Evolutionary conservation across 2,888 invertebrate species (phyloP).

Genomic region (Silvanus unidentatus): DNA sequence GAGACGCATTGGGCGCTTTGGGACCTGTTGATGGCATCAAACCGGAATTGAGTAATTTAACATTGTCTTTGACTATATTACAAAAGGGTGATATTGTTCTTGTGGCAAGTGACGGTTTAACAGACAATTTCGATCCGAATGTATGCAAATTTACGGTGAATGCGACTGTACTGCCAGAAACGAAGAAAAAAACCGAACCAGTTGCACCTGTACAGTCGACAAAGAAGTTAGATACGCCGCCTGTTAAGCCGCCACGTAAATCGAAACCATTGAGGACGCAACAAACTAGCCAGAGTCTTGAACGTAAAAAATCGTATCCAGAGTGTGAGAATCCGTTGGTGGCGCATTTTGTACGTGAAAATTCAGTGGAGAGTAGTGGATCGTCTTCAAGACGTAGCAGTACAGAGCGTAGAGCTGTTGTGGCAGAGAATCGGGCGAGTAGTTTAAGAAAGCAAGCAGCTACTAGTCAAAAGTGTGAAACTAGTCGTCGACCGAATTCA

Average conservation of each 20-base stretch:
- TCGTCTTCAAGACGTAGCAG: no score
- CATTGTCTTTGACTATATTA: conserved; percentile 74
- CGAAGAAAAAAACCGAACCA: background rate
- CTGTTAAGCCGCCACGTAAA: conserved; percentile 32
- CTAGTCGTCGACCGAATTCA: conserved; percentile 14
- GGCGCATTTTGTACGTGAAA: conserved; percentile 39
- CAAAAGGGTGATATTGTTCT: conserved; percentile 78
- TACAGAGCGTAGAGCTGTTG: conserved; percentile 3
- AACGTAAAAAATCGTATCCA: conserved; percentile 1
- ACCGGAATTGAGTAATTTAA: conserved; percentile 82
- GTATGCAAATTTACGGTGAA: conserved; percentile 76
- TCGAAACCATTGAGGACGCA: conserved; percentile 36
- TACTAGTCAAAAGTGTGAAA: conserved; percentile 21
- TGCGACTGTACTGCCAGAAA: conserved; percentile 17
- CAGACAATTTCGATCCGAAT: conserved; percentile 88
- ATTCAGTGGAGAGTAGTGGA: conserved; percentile 27
- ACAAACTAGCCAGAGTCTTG: background rate
- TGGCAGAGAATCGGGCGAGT: conserved; percentile 28
- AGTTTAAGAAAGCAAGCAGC: conserved; percentile 24
- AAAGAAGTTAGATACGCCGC: conserved; percentile 21
- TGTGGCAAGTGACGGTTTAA: conserved; percentile 83
- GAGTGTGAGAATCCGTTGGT: conserved; percentile 34
- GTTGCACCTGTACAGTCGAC: conserved; percentile 12
- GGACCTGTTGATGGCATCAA: conserved; percentile 81
- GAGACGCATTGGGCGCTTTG: conserved; percentile 81